Conservation (phyloP, 2,888 invertebrate genomes). For the Syrista parreyssii region DNA sequence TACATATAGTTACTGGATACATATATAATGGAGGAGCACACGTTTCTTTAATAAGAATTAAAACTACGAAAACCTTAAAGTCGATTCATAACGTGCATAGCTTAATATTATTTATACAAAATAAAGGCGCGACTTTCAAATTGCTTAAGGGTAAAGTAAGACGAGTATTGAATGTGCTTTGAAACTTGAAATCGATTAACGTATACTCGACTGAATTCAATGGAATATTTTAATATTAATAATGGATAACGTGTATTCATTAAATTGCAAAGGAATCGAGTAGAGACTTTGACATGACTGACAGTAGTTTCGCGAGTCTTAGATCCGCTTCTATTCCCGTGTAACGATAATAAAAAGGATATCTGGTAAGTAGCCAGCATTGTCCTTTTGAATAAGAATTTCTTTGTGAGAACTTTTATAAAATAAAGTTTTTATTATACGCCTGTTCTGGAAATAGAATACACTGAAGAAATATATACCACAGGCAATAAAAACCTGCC, state of each 20-base stretch:
- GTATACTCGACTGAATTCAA: neutral
- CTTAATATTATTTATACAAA: neutral
- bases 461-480: neutral
- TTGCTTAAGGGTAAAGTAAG: neutral
- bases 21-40: too few relatives aligned
- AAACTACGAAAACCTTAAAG: too few relatives aligned
- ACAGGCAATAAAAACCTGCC: neutral
- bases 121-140: neutral
- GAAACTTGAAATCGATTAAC: neutral
- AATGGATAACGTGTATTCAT: neutral
- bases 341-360: neutral
- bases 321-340: neutral
- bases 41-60: too few relatives aligned
- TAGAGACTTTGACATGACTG: neutral
- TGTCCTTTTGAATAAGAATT: neutral
- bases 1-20: neutral
- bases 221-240: neutral
- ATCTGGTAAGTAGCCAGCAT: neutral
- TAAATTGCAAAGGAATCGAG: neutral
- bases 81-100: too few relatives aligned
- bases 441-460: neutral
- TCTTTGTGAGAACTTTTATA: neutral
- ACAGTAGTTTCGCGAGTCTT: neutral
- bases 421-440: neutral
- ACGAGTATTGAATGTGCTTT: neutral